Percentiles rank a stretch among this genome's conserved stretches.
phyloP scores from a whole-genome alignment of 2,888 invertebrate species.

The Zonitis immaculata region DNA sequence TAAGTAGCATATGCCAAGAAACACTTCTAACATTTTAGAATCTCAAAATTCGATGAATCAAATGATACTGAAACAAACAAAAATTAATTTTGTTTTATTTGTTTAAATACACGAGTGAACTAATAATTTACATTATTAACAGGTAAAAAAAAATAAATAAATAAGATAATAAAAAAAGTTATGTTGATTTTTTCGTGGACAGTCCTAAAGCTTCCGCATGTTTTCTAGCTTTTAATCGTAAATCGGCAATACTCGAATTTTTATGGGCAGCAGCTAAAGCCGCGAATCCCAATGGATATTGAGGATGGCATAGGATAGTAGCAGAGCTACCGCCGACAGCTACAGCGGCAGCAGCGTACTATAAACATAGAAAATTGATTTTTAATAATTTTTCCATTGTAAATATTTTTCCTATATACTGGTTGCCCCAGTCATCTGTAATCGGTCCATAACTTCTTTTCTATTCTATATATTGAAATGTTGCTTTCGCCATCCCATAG shows the following conservation, averaged over 20 bases:
- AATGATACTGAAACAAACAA: no score
- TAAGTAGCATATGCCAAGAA: conserved; percentile 12
- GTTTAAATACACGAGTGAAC: conserved; percentile 3
- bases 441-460: no score
- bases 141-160: background rate
- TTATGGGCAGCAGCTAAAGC: conserved; percentile 78
- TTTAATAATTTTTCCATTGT: no score
- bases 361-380: background rate
- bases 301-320: conserved; percentile 60
- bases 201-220: conserved; percentile 85
- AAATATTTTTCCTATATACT: no score
- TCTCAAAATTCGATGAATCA: conserved; percentile 7
- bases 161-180: background rate
- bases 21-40: conserved; percentile 18
- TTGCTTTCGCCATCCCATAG: no score
- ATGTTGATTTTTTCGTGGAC: conserved; percentile 42
- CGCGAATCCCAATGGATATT: conserved; percentile 70
- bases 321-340: conserved; percentile 49
- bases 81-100: no score
- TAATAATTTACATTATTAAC: conserved; percentile 4
- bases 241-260: conserved; percentile 90
- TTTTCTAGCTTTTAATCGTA: conserved; percentile 86
- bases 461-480: no score
- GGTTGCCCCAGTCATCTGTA: no score
- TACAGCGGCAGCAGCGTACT: conserved; percentile 54